Base-by-base conservation (phyloP, 2,113 vertebrate genomes). In the Thermophis baileyi region DNA sequence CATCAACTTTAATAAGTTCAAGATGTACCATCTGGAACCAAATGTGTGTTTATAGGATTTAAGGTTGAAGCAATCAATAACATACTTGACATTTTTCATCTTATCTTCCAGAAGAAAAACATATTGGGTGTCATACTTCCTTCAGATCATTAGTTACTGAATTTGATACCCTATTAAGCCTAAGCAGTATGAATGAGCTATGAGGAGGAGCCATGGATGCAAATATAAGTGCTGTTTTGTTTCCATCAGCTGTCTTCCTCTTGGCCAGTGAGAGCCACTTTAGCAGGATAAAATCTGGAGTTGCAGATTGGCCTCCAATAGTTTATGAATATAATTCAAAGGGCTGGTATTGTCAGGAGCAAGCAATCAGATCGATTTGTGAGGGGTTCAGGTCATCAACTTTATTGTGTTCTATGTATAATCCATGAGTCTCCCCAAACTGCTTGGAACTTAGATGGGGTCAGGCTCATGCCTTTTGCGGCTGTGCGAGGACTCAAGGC, bases 221-320 rank as follows among this genome's bases (percentile, higher is more conserved):
- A 0, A 94, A 94, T 95, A 91, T 96, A 55, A 94, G 93, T 96
- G 96, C 96, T 90, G 96, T 96, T 94, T 96, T 94, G 89, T 90
- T 27, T 87, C 93, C 53, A 92, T 88, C 91, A 94, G 50, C 90
- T 88, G 86, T 90, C 74, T 81, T 18, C 35, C 18, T 81, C 74
- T 20, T 81, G 74, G 35, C 6, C 18, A 44, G 35, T 44, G n/a
- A 40, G 18, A 81, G 6, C 35, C 35, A 81, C 35, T 22, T 81
- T 81, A 44, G 74, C 35, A 44, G 18, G 35, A 81, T 81, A 81
- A 81, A 9, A 20, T 40, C 74, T 81, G 7, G 18, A 81, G 20
- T 3, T 22, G 35, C 35, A 44, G n/a, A n/a, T 81, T 44, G 18
- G 7, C 74, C 35, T 81, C 74, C 74, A 44, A 22, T 44, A 7